Evolutionary conservation across 1,140 invertebrate genomes (phyloP), one percentile per base, ranked within the genome.

Genomic region (Asbolus verrucosus): DNA sequence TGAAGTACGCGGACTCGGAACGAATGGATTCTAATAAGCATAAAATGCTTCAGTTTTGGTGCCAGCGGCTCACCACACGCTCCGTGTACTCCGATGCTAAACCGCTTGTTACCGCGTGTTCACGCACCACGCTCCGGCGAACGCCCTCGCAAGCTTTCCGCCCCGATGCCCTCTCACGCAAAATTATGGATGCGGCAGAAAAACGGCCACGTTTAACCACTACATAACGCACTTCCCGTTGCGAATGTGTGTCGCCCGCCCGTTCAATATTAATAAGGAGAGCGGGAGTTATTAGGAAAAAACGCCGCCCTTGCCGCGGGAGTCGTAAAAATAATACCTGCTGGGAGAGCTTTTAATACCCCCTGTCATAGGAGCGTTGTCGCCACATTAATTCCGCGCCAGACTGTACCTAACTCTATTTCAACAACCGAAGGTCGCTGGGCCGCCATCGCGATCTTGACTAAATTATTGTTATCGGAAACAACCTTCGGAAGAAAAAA

Each of bases 111-210:
- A 70, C 68, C 68, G 68, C 36, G 43, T 70, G 60, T 70, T 70
- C 68, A 70, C 68, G 68, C 68, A 70, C 68, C 68, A 70, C 68
- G 68, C 68, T 70, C 68, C 54, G 41, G 15, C 68, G 60, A 59
- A 30, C 68, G 68, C 59, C 68, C 68, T 54, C 61, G 43, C 60
- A 39, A 65, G 63, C 68, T 70, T 70, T 65, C 24, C 60, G 68
- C 68, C 50, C 54, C 68, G 68, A 50, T 65, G 31, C 41, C 54
- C 68, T 70, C 60, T 41, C 68, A 70, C 60, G 60, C 61, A 70
- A 65, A 70, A 70, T 70, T 70, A 70, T 70, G 68, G 54, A 70
- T 70, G 68, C 68, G 65, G 68, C 43, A 69, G 67, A 69, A 69
- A 69, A 69, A 65, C 67, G 67, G 67, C 11, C 50, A 38, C 50